Evolutionary conservation across 1,140 invertebrate species (phyloP).

Genomic region (Drosophila aff.): DNA sequence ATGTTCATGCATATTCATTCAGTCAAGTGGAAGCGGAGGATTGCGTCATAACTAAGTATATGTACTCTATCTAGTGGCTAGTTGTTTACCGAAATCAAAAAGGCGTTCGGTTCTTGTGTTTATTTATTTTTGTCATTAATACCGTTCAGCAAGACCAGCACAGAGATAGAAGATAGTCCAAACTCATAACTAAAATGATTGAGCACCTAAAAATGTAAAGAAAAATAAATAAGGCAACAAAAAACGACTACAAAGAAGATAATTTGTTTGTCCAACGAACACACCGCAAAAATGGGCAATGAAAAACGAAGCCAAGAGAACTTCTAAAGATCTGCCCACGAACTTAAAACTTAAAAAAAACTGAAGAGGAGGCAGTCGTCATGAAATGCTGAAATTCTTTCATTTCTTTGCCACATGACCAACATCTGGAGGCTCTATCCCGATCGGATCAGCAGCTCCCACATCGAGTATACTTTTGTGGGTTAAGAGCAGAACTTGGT

Average conservation of each 20-base stretch:
- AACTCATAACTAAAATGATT: conserved; percentile 28
- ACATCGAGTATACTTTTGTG: conserved; percentile 48
- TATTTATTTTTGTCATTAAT: conserved; percentile 51
- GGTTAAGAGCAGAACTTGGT: conserved; percentile 45
- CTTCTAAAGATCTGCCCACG: conserved; percentile 49
- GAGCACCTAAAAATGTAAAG: conserved; percentile 31
- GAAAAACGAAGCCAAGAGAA: conserved; percentile 20
- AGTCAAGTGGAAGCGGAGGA: conserved; percentile 24
- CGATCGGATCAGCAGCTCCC: conserved; percentile 25
- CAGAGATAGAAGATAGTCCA: conserved; percentile 11
- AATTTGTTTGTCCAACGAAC: conserved; percentile 23
- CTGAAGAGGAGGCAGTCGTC: conserved; percentile 15
- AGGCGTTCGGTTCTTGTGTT: conserved; percentile 14
- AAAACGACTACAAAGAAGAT: conserved; percentile 14
- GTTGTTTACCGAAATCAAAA: conserved; percentile 40
- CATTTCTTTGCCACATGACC: conserved; percentile 55
- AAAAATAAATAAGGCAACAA: conserved; percentile 32
- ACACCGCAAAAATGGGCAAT: conserved; percentile 15
- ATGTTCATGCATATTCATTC: conserved; percentile 38
- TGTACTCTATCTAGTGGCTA: conserved; percentile 1
- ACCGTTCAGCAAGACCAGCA: conserved; percentile 17
- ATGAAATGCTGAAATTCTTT: conserved; percentile 10
- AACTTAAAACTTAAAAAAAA: background rate
- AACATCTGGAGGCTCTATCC: conserved; percentile 31
- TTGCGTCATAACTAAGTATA: conserved; percentile 37